phyloP scores from a whole-genome alignment of 2,888 invertebrate species.

The Oligia latruncula region DNA sequence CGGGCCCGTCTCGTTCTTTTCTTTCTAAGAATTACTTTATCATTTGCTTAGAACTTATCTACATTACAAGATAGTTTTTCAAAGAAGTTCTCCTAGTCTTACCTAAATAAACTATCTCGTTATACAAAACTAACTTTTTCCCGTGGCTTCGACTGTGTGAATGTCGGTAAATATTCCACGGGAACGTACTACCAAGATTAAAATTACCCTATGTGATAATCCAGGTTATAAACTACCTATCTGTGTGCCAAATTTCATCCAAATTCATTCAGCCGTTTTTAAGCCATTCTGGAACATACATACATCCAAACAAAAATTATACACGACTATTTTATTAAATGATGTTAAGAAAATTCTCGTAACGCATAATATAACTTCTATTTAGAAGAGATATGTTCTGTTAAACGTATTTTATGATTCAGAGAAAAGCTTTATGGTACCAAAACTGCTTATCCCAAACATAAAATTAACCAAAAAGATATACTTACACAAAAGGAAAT shows the following conservation, averaged over 20 bases:
- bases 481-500: neutral
- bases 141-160: neutral
- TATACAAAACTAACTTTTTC: neutral
- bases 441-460: neutral
- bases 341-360: neutral
- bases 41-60: conserved; percentile 4
- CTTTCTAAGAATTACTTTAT: neutral
- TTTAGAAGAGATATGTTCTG: too few relatives aligned
- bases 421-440: neutral
- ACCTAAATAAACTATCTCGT: neutral
- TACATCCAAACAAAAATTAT: neutral
- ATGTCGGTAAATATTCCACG: neutral
- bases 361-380: neutral
- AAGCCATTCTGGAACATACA: neutral
- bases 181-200: neutral
- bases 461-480: conserved; percentile 3
- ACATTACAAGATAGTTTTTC: neutral
- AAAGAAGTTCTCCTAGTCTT: neutral
- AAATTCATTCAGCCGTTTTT: neutral
- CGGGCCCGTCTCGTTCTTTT: neutral
- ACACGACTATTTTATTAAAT: neutral
- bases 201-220: neutral
- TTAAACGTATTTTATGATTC: neutral
- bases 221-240: neutral
- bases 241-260: neutral